These are phyloP conservation scores for Nautilus pompilius DNA, from an alignment of 1,140 invertebrate genomes.

Conservation along the genomic window DNA sequence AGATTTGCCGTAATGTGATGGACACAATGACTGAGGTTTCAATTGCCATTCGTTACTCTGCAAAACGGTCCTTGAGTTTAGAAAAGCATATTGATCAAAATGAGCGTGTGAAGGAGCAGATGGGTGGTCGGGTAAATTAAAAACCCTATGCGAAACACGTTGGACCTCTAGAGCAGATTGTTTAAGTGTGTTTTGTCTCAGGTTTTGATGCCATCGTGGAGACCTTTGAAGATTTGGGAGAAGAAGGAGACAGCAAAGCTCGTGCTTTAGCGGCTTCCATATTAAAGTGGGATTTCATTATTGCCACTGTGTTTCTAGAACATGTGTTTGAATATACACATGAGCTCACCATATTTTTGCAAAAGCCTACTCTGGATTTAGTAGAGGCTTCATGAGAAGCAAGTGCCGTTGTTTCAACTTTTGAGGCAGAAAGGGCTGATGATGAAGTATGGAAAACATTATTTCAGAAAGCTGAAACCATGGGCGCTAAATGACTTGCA, in stretches of 20 bases:
- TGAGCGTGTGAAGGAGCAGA: background rate
- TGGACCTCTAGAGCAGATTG: slow-evolving; percentile 10
- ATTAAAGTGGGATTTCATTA: no score
- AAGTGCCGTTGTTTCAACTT: background rate
- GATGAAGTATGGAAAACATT: background rate
- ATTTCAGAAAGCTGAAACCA: background rate
- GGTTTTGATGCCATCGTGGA: no score
- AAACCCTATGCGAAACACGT: slow-evolving; percentile 10
- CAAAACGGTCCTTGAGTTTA: slow-evolving; percentile 5
- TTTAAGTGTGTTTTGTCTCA: slow-evolving; percentile 10
- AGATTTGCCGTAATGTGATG: slow-evolving; percentile 10
- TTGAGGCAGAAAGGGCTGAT: background rate
- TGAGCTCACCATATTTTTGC: no score
- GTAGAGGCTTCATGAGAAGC: slow-evolving; percentile 1
- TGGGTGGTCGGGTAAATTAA: slow-evolving; percentile 2
- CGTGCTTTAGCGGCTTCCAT: no score
- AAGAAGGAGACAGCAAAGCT: no score
- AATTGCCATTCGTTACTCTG: slow-evolving; percentile 14
- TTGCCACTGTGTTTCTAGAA: no score
- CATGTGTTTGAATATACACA: no score
- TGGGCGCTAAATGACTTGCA: slow-evolving; percentile 1
- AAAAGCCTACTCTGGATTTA: slow-evolving; percentile 3
- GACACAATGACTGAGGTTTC: slow-evolving; percentile 8
- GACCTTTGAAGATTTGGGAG: no score
- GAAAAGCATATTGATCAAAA: background rate